Evolutionary conservation across 2,113 vertebrate genomes (phyloP), one percentile per base, ranked within the genome.

Genomic region (Caracal caracal): DNA sequence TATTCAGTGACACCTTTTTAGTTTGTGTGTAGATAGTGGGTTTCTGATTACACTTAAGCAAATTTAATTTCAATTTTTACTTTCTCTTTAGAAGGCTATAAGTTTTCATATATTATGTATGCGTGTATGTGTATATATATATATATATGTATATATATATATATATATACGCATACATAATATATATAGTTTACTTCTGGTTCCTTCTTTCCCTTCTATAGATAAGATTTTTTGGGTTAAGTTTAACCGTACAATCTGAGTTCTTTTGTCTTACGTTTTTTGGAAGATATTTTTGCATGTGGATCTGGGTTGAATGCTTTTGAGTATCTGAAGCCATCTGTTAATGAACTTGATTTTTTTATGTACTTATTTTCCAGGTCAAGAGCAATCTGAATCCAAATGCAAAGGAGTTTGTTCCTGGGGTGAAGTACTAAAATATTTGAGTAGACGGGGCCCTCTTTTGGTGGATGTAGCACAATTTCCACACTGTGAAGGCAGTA

Each of bases 341-440:
- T 95, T 97, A 98, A 96, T 97, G 94, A 98, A 97, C 85, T 98
- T 85, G 97, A 97, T 96, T 97, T 98, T 98, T 93, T 92, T 95
- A 97, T 98, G 86, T 98, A 95, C 95, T 98, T 96, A 97, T 96
- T 97, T 97, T 98, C 94, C 98, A 99, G 99, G 98, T 99, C 92
- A 99, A 99, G 99, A 99, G 99, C 99, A 99, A 99, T 88, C 99
- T 99, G 98, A 99, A 99, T 98, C 99, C 99, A 97, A 99, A 99
- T 75, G 99, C 99, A 98, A 99, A 99, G 99, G 99, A 99, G 98
- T 99, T 99, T 99, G 99, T 99, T 98, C 99, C 99, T 92, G 99
- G 99, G 89, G 99, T 99, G 98, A 99, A 99, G 98, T 99, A 99
- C 98, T 99, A 98, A 98, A 99, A 99, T 97, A 98, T 99, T 98